Percentiles rank a stretch among this genome's conserved stretches.
phyloP scores from a whole-genome alignment of 2,113 vertebrate genomes.

The Ceuthmochares aereus region DNA sequence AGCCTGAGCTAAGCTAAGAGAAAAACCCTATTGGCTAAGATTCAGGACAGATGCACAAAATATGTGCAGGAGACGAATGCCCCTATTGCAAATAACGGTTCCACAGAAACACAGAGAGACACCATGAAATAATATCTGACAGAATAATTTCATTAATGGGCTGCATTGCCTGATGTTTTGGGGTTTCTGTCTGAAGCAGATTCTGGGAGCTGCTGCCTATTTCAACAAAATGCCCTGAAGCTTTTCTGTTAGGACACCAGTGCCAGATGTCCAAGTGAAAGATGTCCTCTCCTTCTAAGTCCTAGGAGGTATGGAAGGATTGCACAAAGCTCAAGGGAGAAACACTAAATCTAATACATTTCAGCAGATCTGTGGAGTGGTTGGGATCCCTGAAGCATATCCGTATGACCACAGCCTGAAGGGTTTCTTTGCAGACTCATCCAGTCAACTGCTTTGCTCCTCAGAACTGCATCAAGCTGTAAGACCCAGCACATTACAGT shows the following conservation, averaged over 20 bases:
- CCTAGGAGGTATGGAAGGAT: conserved; percentile 36
- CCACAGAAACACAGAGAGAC: not conserved
- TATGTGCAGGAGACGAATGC: not conserved
- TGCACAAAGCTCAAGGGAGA: conserved; percentile 49
- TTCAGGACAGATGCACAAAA: not conserved
- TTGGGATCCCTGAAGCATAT: conserved; percentile 35
- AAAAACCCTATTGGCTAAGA: not conserved
- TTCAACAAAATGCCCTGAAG: conserved; percentile 50
- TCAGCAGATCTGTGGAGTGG: conserved; percentile 32
- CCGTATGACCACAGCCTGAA: conserved; percentile 27
- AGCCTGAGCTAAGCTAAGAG: not conserved
- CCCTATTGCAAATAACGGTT: not conserved
- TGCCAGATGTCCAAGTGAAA: conserved; percentile 57
- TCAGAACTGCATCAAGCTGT: not conserved
- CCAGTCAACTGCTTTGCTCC: not conserved
- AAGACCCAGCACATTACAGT: not conserved
- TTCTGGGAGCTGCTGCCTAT: conserved; percentile 38
- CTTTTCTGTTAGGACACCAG: conserved; percentile 28
- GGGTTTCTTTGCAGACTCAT: not conserved
- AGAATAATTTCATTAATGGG: not conserved
- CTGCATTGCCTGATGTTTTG: conserved; percentile 6
- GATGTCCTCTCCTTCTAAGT: not conserved
- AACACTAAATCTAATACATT: conserved; percentile 9
- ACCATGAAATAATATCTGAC: conserved; percentile 3
- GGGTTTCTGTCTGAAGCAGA: conserved; percentile 38